Conservation (phyloP, 2,888 invertebrate genomes). For the Dryadula phaetusa region DNA sequence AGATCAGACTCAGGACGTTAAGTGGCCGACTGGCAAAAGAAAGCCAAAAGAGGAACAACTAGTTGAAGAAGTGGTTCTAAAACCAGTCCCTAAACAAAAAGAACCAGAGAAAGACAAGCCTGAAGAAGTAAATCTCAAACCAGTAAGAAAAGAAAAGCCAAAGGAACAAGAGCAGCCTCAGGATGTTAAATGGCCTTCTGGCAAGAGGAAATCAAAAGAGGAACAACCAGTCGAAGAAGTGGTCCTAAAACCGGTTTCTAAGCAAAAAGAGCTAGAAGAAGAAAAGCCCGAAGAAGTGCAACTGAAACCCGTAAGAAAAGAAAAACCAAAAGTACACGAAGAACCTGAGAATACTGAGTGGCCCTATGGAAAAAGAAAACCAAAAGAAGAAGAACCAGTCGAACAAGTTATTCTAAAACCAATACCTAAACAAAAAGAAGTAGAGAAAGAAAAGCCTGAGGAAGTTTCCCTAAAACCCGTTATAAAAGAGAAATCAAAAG, state of each 20-base stretch:
- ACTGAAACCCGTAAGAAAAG: constrained; percentile 50
- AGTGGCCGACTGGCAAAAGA: constrained; percentile 58
- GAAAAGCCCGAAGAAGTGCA: constrained; percentile 55
- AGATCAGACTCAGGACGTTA: constrained; percentile 51
- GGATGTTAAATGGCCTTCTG: constrained; percentile 58
- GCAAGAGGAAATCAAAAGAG: constrained; percentile 56
- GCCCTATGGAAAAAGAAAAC: no score
- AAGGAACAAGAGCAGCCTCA: constrained; percentile 53
- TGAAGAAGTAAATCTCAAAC: constrained; percentile 57
- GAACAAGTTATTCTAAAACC: constrained; percentile 25
- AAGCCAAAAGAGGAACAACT: constrained; percentile 56
- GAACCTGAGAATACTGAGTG: constrained; percentile 63
- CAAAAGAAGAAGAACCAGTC: constrained; percentile 52
- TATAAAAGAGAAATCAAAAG: constrained; percentile 50
- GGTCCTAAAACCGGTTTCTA: constrained; percentile 63
- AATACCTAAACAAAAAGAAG: constrained; percentile 51
- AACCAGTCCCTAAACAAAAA: constrained; percentile 43
- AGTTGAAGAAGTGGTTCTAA: constrained; percentile 43
- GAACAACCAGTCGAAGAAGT: constrained; percentile 61
- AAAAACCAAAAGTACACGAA: constrained; percentile 50
- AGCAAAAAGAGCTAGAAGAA: constrained; percentile 51
- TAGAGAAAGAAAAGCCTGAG: constrained; percentile 62
- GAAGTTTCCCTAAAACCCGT: constrained; percentile 55
- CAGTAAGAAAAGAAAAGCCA: constrained; percentile 46
- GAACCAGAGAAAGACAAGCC: constrained; percentile 57